These are phyloP conservation scores for Eilema depressum DNA, from an alignment of 2,888 invertebrate species.

Conservation along the genomic window DNA sequence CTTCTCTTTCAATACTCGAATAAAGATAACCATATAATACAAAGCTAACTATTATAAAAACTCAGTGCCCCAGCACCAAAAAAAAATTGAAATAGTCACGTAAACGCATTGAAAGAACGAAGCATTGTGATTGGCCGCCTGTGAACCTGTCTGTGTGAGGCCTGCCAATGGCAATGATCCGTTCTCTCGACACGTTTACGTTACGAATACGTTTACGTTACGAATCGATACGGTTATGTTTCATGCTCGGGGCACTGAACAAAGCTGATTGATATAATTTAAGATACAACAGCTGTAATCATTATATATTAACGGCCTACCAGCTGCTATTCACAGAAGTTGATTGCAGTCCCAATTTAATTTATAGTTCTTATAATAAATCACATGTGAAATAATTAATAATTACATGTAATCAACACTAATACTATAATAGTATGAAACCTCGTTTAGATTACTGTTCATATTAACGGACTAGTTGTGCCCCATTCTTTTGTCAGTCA, in stretches of 20 bases:
- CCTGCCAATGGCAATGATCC: too few relatives aligned
- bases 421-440: not conserved
- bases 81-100: too few relatives aligned
- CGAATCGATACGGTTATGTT: too few relatives aligned
- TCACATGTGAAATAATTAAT: slow-evolving; percentile 1
- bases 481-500: not conserved
- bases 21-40: not conserved
- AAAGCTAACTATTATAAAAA: not conserved
- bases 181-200: too few relatives aligned
- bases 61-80: too few relatives aligned
- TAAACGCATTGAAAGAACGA: too few relatives aligned
- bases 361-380: slow-evolving; percentile 10
- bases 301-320: slow-evolving; percentile 12
- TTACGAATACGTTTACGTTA: too few relatives aligned
- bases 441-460: not conserved
- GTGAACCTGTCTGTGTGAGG: too few relatives aligned
- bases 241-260: too few relatives aligned
- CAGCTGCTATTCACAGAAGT: slow-evolving; percentile 14
- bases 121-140: too few relatives aligned
- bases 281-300: slow-evolving; percentile 14
- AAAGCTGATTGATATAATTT: slow-evolving; percentile 5
- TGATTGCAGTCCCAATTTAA: slow-evolving; percentile 15
- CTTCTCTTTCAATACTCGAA: too few relatives aligned
- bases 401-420: not conserved
- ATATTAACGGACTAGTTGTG: too few relatives aligned